Conservation (phyloP, 2,113 vertebrate genomes). For the Brienomyrus brachyistius region DNA sequence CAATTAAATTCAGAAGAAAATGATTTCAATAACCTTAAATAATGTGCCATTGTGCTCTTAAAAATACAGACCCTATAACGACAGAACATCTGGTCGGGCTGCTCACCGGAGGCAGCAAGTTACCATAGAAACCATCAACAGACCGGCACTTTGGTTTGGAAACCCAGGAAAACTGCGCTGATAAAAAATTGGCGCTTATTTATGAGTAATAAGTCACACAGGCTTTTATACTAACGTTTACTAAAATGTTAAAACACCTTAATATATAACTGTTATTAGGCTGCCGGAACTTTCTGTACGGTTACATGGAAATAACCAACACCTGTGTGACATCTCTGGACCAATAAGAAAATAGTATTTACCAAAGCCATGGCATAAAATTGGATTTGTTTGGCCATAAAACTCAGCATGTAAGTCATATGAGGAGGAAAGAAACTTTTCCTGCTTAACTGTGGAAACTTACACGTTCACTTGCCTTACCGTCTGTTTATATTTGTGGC, state of each 20-base stretch:
- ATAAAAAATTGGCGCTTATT: background rate
- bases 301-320: too few species aligned
- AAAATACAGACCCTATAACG: background rate
- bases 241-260: background rate
- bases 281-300: too few species aligned
- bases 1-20: background rate
- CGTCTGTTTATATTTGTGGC: background rate
- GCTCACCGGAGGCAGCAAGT: background rate
- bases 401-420: background rate
- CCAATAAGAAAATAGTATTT: too few species aligned
- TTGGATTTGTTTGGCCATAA: background rate
- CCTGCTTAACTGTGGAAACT: background rate
- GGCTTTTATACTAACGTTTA: background rate
- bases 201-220: background rate
- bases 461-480: background rate
- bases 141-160: background rate
- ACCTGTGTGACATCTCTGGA: too few species aligned
- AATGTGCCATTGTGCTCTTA: background rate
- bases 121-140: background rate
- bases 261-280: background rate
- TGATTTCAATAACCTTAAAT: background rate
- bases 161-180: background rate
- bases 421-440: background rate
- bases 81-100: background rate
- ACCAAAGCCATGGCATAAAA: too few species aligned